Conservation (phyloP, 64 coral and sea anemone species). For the Montipora capricornis region DNA sequence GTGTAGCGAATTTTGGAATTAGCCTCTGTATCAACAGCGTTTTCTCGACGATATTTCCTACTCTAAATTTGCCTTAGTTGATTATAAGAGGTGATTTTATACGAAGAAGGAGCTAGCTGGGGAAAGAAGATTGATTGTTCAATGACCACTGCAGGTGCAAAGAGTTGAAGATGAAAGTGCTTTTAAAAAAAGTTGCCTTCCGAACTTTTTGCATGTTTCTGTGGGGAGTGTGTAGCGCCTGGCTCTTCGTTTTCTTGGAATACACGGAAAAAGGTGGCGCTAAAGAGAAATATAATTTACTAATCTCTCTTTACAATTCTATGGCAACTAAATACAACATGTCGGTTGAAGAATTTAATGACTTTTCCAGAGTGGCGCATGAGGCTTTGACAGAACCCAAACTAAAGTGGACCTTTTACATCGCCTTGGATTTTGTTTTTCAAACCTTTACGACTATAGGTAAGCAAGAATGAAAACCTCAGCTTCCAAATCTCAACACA, state of each 20-base stretch:
- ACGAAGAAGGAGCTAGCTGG: background rate
- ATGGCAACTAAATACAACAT: conserved; percentile 75
- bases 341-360: conserved; percentile 52
- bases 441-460: conserved; percentile 73
- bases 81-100: background rate
- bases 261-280: conserved; percentile 38
- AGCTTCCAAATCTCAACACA: too few relatives aligned
- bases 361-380: conserved; percentile 34
- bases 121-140: background rate
- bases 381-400: conserved; percentile 37
- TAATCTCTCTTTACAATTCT: conserved; percentile 41
- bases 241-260: conserved; percentile 49
- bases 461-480: background rate
- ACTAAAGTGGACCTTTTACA: conserved; percentile 16
- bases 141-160: background rate
- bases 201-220: conserved; percentile 22
- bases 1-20: background rate
- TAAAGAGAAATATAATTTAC: conserved; percentile 6
- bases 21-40: background rate
- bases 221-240: conserved; percentile 41
- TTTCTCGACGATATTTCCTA: too few relatives aligned
- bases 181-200: conserved; percentile 18
- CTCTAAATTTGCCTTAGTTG: too few relatives aligned
- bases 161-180: conserved; percentile 21
- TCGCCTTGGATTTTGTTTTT: conserved; percentile 33